Percentiles rank a stretch among this genome's conserved stretches.
phyloP scores from a whole-genome alignment of 2,113 vertebrate species.

The Tympanuchus pallidicinctus region DNA sequence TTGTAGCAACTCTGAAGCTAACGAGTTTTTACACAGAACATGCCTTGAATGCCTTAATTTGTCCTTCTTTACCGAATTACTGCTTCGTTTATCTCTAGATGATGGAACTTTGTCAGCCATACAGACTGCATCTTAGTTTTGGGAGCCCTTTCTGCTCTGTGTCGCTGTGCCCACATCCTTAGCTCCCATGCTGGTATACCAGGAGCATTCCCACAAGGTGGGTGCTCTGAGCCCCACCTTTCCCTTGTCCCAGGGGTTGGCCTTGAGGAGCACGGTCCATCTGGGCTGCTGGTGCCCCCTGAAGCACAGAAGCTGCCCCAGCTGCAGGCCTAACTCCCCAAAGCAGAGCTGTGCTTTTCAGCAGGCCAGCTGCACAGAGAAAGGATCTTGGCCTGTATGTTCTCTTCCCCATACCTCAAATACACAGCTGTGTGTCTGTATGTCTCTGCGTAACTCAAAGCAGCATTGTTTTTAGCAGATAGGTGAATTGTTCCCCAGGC shows the following conservation, averaged over 20 bases:
- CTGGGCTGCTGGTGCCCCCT: accelerated
- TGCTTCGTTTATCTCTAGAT: neutral
- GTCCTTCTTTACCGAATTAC: neutral
- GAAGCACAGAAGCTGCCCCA: too few species aligned
- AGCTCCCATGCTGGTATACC: neutral
- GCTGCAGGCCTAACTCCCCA: neutral
- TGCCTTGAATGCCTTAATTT: neutral
- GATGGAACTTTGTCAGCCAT: neutral
- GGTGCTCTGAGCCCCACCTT: neutral
- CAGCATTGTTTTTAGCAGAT: neutral
- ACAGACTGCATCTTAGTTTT: neutral
- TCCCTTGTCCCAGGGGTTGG: accelerated
- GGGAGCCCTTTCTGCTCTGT: accelerated
- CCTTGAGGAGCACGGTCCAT: neutral
- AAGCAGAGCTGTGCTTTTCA: neutral
- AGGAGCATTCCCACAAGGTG: neutral
- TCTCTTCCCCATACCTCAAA: neutral
- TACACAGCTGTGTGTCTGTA: neutral
- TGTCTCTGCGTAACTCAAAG: neutral
- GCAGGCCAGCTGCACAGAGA: neutral
- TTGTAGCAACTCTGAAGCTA: accelerated
- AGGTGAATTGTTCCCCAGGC: accelerated
- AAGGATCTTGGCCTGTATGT: accelerated
- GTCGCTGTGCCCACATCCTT: neutral
- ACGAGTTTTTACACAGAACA: accelerated